Evolutionary conservation across 2,113 vertebrate genomes (phyloP).

Genomic region (Caranx melampygus): DNA sequence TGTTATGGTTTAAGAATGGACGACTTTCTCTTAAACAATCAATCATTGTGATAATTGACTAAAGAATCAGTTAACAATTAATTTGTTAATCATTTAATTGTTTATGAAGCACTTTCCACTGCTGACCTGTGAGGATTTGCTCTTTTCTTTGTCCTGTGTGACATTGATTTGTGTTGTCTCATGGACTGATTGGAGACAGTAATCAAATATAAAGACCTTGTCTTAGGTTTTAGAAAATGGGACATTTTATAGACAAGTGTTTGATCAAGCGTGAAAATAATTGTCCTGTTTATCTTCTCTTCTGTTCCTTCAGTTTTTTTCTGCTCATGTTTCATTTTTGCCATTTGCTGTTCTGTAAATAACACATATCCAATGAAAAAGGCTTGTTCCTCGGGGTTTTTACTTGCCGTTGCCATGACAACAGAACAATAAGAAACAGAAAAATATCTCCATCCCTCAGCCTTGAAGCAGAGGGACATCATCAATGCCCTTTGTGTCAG

Average conservation of each 20-base stretch:
- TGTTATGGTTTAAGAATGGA: no score
- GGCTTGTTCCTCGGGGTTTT: background rate
- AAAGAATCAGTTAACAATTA: no score
- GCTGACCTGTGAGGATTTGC: background rate
- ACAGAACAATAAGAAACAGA: constrained; percentile 26
- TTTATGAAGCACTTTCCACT: background rate
- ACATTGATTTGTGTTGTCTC: no score
- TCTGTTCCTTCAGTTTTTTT: background rate
- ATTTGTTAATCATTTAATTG: no score
- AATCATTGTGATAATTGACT: no score
- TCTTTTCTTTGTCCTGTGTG: no score
- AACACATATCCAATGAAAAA: background rate
- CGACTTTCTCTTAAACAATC: no score
- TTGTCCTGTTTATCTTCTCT: background rate
- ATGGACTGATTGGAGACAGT: no score
- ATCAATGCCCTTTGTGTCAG: constrained; percentile 34
- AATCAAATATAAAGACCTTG: no score
- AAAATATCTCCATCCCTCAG: constrained; percentile 26
- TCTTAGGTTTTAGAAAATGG: no score
- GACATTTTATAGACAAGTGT: background rate
- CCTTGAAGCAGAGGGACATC: constrained; percentile 9
- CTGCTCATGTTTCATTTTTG: background rate
- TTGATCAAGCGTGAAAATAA: background rate
- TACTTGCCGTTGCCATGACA: constrained; percentile 57
- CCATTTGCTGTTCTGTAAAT: background rate